These are phyloP conservation scores for Antechinus flavipes DNA, from an alignment of 2,113 vertebrate genomes.

Conservation along the genomic window DNA sequence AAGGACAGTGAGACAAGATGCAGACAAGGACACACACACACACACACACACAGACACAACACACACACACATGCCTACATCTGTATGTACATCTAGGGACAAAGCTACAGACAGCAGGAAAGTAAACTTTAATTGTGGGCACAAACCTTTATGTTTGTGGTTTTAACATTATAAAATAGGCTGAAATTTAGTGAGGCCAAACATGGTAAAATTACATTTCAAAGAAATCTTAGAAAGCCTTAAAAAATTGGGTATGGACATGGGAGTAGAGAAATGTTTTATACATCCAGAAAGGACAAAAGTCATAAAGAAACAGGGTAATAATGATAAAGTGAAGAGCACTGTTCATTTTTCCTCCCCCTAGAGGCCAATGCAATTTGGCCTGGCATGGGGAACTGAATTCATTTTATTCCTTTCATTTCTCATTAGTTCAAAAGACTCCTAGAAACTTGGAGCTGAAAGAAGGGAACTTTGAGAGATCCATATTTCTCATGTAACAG, in stretches of 20 bases:
- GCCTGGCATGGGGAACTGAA: not conserved
- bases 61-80: not conserved
- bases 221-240: not conserved
- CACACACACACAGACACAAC: too few relatives aligned
- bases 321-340: not conserved
- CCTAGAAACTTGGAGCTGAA: not conserved
- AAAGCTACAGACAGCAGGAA: not conserved
- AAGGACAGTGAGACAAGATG: not conserved
- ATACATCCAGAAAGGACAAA: not conserved
- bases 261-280: not conserved
- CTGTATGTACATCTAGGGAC: not conserved
- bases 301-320: not conserved
- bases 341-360: not conserved
- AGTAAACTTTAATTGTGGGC: not conserved
- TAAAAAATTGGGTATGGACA: not conserved
- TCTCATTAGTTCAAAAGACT: not conserved
- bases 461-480: not conserved
- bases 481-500: not conserved
- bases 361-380: not conserved
- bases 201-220: conserved; percentile 1
- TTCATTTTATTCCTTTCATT: not conserved
- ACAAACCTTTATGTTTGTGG: conserved; percentile 6
- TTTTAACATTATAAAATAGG: not conserved
- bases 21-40: not conserved
- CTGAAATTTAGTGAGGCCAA: not conserved